These are phyloP conservation scores for Microtus californicus DNA, from an alignment of 2,797 vertebrate species.

Conservation along the genomic window DNA sequence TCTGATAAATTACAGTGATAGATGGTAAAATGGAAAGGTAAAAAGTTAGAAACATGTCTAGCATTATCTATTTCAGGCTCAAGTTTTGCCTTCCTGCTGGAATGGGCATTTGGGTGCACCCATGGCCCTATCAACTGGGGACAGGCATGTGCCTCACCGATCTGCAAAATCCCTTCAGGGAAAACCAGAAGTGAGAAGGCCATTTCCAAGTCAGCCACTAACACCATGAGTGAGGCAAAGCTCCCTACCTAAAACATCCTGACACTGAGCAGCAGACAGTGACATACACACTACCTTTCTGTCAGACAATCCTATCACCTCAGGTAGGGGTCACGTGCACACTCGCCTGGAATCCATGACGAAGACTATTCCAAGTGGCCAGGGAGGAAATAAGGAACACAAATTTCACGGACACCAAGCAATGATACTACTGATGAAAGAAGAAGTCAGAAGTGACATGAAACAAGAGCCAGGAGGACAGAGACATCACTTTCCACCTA, in stretches of 20 bases:
- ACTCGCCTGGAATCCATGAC: not conserved
- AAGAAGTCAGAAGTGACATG: not conserved
- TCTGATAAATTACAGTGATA: not conserved
- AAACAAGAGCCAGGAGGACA: not conserved
- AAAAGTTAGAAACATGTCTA: not conserved
- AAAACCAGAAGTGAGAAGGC: not conserved
- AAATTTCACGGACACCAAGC: not conserved
- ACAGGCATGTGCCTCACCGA: not conserved
- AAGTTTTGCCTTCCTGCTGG: not conserved
- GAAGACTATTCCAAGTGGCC: not conserved
- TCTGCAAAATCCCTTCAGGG: not conserved
- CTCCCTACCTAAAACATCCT: not conserved
- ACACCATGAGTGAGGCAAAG: not conserved
- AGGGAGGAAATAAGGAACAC: not conserved
- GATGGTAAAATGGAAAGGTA: not conserved
- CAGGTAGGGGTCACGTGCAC: not conserved
- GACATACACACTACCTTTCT: not conserved
- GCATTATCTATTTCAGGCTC: not conserved
- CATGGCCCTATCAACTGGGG: no score
- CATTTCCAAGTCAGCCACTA: not conserved
- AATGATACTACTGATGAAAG: not conserved
- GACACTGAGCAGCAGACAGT: not conserved
- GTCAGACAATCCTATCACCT: not conserved
- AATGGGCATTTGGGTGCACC: not conserved
- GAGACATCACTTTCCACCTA: not conserved